Base-by-base conservation (phyloP, 1,140 invertebrate genomes). In the Heliothis subflexa region DNA sequence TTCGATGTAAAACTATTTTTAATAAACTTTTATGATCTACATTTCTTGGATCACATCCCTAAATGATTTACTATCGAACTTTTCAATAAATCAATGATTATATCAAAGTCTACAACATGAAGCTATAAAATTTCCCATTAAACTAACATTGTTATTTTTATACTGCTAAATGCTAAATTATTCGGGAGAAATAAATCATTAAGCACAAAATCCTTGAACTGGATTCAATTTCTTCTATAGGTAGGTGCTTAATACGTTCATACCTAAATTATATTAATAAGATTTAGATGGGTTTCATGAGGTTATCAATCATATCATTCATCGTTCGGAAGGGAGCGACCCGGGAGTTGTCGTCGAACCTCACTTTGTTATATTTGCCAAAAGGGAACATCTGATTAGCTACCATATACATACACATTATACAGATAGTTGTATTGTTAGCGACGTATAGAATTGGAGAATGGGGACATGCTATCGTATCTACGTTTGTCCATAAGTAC, bases 221-320 rank as follows among this genome's bases (percentile, higher is more conserved):
- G 61, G 9, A 16, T n/a, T 62, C 14, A 33, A 40, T 62, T 9
- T 62, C 1, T 45, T 14, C n/a, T 28, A 12, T 4, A 16, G 16
- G 16, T 11, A 4, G 4, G 7, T 61, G 7, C 54, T 21, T 55
- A 33, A 14, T 57, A 25, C 16, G 7, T 21, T 5, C 16, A 10
- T 18, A 54, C 70, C 10, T 70, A 72, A 40, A 28, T 21, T 54
- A 72, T 57, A 40, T 45, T 57, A 57, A 40, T 72, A 14, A 33
- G 70, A 72, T 55, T 40, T 45, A 33, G 45, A 55, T 47, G 18
- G 40, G 18, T 16, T 45, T 59, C 28, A 21, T 3, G 18, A 73
- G 54, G 70, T 73, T 47, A 73, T 73, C 70, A 73, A 73, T 73
- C 70, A 73, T 57, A 57, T 12, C 70, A 45, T 59, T 21, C 52